Base-by-base conservation (phyloP, 2,113 vertebrate species). In the Hymenochirus boettgeri region DNA sequence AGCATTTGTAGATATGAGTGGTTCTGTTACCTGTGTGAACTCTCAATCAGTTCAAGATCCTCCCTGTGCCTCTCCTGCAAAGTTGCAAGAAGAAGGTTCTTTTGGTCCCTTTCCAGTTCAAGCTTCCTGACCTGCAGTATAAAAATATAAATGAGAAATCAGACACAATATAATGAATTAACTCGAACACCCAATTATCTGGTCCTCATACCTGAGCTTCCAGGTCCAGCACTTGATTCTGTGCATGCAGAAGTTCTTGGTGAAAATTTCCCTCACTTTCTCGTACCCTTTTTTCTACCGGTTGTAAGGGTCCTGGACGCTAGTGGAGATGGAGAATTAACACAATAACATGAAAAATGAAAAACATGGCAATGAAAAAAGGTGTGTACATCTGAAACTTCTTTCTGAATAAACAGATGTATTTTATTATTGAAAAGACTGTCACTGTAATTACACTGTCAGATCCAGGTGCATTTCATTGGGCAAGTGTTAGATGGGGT, bases 11-110 rank as follows among this genome's bases (percentile, higher is more conserved):
- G 9, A 2, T 35, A 12, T 12, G 15, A 35, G 3, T 2, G 33
- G 10, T 35, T 35, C 10, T 11, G 33, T 9, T 35, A 91, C 93
- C 87, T 95, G 76, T 95, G 88, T 1, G 88, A 61, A 0, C 60
- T 84, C 70, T 93, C 89, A 0, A 94, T 77, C 31, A 93, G 83
- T 51, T 92, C 81, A 26, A 89, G 70, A 29, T 94, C 88, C 1
- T 90, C 83, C 74, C 81, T 79, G 69, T 95, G 88, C 25, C 73
- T 74, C 75, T 88, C 81, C 64, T 91, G 88, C 31, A 91, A 52
- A 11, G 74, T 90, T 54, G 90, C 88, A 24, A 94, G 71, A 60
- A 96, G 64, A 56, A 83, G 73, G 22, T 75, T 80, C 39, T 85
- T 85, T 72, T 93, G 88, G 2, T 80, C 79, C 65, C 74, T 78